Percentiles rank a stretch among this genome's conserved stretches.
Evolutionary conservation across 2,888 invertebrate genomes (phyloP).

Genomic region (Neria commutata): DNA sequence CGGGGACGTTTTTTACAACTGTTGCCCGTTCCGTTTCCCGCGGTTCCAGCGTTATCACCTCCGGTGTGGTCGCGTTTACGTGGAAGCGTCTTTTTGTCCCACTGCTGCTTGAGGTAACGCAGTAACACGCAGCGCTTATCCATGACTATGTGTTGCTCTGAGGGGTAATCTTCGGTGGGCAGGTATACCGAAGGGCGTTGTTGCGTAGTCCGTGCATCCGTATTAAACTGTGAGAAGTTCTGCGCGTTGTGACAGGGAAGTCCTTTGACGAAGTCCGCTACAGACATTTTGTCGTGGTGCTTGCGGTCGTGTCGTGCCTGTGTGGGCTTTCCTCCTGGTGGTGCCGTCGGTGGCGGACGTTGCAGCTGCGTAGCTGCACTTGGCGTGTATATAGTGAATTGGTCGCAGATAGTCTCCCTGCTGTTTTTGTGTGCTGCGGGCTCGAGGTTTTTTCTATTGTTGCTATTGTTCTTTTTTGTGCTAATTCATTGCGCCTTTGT

Average conservation of each 20-base stretch:
- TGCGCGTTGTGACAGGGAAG: slow-evolving; percentile 88
- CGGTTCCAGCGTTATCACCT: slow-evolving; percentile 30
- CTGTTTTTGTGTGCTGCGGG: too few species aligned
- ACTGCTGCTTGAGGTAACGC: slow-evolving; percentile 92
- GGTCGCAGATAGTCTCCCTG: too few species aligned
- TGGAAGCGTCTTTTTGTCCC: slow-evolving; percentile 82
- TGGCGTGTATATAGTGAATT: too few species aligned
- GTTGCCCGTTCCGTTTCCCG: slow-evolving; percentile 36
- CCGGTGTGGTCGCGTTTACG: slow-evolving; percentile 54
- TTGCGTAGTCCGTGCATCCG: slow-evolving; percentile 81
- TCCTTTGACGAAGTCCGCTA: slow-evolving; percentile 88
- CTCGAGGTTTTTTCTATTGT: too few species aligned
- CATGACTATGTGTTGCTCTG: slow-evolving; percentile 95
- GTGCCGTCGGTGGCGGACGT: neutral
- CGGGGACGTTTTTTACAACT: slow-evolving; percentile 59
- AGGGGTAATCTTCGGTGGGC: slow-evolving; percentile 89
- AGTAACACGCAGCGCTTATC: slow-evolving; percentile 94
- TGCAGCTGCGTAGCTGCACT: too few species aligned
- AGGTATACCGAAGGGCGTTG: slow-evolving; percentile 91
- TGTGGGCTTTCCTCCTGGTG: too few species aligned
- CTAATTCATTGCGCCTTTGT: too few species aligned
- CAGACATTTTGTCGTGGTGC: slow-evolving; percentile 72
- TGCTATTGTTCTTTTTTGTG: too few species aligned
- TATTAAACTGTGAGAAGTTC: slow-evolving; percentile 90
- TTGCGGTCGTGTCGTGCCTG: too few species aligned